These are phyloP conservation scores for Helicolenus hilgendorfi DNA, from an alignment of 2,797 vertebrate species.

Conservation along the genomic window DNA sequence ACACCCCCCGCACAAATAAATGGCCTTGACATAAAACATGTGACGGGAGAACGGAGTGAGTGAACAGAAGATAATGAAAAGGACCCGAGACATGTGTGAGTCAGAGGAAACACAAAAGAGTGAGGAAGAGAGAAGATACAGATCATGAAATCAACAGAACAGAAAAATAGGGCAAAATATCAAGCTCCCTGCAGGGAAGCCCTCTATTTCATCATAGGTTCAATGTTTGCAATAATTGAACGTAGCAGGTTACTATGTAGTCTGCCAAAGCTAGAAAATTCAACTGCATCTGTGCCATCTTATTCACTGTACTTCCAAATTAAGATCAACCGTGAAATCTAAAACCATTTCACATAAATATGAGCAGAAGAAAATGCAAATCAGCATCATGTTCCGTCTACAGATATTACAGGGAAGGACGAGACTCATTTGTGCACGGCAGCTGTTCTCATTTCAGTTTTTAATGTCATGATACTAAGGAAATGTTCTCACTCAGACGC, in stretches of 20 bases:
- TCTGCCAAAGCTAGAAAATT: background rate
- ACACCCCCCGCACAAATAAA: constrained; percentile 3
- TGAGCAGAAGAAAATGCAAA: background rate
- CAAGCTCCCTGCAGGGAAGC: background rate
- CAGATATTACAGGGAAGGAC: background rate
- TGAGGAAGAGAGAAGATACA: background rate
- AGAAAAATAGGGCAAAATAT: constrained; percentile 26
- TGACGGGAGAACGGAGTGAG: background rate
- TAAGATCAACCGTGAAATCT: background rate
- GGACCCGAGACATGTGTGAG: background rate
- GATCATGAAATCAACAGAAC: background rate
- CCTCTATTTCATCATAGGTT: constrained; percentile 26
- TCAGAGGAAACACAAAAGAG: background rate
- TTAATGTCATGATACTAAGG: background rate
- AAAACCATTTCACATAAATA: background rate
- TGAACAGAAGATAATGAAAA: background rate
- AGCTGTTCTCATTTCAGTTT: background rate
- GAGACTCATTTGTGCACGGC: background rate
- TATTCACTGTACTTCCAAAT: background rate
- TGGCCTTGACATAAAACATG: constrained; percentile 14
- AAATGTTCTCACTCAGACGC: background rate
- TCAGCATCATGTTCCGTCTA: background rate
- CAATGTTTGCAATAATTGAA: constrained; percentile 38
- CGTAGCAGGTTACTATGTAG: background rate
- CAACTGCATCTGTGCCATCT: background rate